Base-by-base conservation (phyloP, 1,140 invertebrate species). In the Acromyrmex charruanus region DNA sequence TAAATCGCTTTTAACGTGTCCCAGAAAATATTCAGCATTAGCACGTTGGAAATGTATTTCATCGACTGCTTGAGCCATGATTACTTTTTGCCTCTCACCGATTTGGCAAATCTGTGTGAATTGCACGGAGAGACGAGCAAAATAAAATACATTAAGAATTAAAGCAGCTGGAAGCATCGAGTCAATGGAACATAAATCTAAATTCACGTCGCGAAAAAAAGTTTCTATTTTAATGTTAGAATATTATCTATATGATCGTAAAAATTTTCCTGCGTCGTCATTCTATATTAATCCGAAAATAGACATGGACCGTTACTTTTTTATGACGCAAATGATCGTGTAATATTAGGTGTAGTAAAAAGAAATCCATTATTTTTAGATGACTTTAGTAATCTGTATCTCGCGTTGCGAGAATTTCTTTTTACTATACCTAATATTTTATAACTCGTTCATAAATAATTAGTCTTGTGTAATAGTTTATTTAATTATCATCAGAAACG, bases 141-240 rank as follows among this genome's bases (percentile, higher is more conserved):
- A 65, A 49, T 66, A 49, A 25, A 66, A 31, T 7, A 28, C 25
- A 53, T 69, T 25, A 55, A 80, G 4, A 65, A 55, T 69, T 80
- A 25, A 81, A 61, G 3, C 5, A 49, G 9, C 21, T 39, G 9
- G 18, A 31, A 66, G 6, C 18, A 66, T 66, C 39, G 28, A 55
- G 49, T 53, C 21, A 65, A 69, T 69, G 31, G 31, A 81, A 58
- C 5, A 9, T 21, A 35, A 80, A 68, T 69, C 39, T 28, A 63
- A 61, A 77, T 55, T 21, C 55, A 51, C 0, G 58, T 16, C 18
- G 18, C 18, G 18, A n/a, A 69, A 55, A 55, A 35, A 16, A 25
- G 21, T 81, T 69, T 39, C 16, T 16, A 53, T 66, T 51, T 51
- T 79, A 51, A 79, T n/a, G 18, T 3, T 3, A 51, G 44, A 58